Base-by-base conservation (phyloP, 2,888 invertebrate species). In the Mechanitis mazaeus region DNA sequence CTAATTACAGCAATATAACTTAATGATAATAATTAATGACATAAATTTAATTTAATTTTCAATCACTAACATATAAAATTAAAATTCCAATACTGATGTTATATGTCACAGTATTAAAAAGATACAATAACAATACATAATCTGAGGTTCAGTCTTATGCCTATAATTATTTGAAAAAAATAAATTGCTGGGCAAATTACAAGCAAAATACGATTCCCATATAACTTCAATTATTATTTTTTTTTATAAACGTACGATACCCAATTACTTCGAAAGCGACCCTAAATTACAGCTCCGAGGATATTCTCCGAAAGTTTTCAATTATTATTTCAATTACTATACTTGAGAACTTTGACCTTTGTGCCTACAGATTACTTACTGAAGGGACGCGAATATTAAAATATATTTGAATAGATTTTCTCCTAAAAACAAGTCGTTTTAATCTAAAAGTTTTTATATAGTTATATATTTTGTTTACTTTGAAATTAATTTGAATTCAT, bases 201-300 rank as follows among this genome's bases (percentile, higher is more conserved):
- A 45, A 46, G 45, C 33, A 33, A 58, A 58, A 58, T 58, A 58
- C 54, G 54, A 58, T 58, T 54, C 54, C 59, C 35, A 45, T 31
- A 59, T 54, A 63, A 54, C 56, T 59, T 47, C 54, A 20, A 35
- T 45, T 59, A 56, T 59, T 63, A 20, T 59, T 59, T 46, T 59
- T 50, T 50, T 50, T 50, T 50, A 50, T 20, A 50, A 50, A 54
- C 54, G 59, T 55, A 55, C 56, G 56, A 63, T 60, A 57, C 57
- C 63, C 60, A 60, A 63, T 60, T 60, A 60, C 47, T 46, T 35
- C 59, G 50, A 63, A 58, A 64, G 63, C 60, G 55, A 35, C 57
- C 50, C 63, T 58, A 58, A 60, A 64, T 60, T 60, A 64, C 55
- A 50, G 50, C 50, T 50, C 50, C 50, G 50, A 45, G 47, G 47